Conservation (phyloP, 2,888 invertebrate genomes). For the Nomada lathburiana region DNA sequence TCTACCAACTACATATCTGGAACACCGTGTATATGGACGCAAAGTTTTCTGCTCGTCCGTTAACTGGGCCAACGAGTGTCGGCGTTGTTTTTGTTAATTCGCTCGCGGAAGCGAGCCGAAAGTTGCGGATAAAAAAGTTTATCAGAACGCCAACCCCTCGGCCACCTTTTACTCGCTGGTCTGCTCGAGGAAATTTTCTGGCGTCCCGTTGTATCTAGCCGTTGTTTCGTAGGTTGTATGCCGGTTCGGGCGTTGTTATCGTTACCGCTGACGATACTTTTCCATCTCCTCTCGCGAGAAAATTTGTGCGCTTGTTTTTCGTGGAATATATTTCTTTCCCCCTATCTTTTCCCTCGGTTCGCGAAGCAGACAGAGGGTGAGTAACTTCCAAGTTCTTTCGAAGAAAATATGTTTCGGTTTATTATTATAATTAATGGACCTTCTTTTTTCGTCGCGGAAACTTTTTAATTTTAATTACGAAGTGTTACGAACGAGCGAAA, state of each 20-base stretch:
- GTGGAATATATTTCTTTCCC: too few relatives aligned
- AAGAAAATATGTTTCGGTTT: too few relatives aligned
- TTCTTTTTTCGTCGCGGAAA: too few relatives aligned
- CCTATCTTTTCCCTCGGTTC: too few relatives aligned
- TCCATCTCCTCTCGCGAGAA: too few relatives aligned
- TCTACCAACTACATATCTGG: constrained; percentile 26
- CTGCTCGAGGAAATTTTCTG: neutral
- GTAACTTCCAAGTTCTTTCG: too few relatives aligned
- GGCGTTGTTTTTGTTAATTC: constrained; percentile 55
- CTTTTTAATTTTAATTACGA: too few relatives aligned
- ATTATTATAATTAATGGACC: too few relatives aligned
- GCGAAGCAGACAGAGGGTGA: too few relatives aligned
- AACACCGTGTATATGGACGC: constrained; percentile 19
- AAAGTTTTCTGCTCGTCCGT: constrained; percentile 40
- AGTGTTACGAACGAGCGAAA: too few relatives aligned
- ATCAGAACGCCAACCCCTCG: constrained; percentile 29
- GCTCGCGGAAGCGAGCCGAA: constrained; percentile 47
- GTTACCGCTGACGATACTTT: neutral
- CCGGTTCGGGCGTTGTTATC: too few relatives aligned
- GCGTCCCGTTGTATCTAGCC: neutral
- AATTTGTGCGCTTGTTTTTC: too few relatives aligned
- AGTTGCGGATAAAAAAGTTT: constrained; percentile 62
- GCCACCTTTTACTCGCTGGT: neutral
- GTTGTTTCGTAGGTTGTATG: neutral
- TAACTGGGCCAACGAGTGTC: constrained; percentile 51